These are phyloP conservation scores for Istiophorus platypterus DNA, from an alignment of 2,113 vertebrate species.

Conservation along the genomic window DNA sequence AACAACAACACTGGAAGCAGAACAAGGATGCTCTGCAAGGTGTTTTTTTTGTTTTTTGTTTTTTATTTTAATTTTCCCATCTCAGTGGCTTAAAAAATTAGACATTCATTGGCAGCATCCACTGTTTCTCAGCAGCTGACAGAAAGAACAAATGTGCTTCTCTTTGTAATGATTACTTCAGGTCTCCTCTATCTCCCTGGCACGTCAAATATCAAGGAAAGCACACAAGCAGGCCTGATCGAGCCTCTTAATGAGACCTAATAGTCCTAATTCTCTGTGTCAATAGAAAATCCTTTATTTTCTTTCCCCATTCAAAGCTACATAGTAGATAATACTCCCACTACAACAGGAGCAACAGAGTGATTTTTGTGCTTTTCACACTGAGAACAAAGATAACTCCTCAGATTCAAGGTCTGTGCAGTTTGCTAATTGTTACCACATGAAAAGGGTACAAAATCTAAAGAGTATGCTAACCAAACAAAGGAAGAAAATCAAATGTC, in stretches of 20 bases:
- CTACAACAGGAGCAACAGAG: conserved; percentile 28
- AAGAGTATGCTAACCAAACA: neutral
- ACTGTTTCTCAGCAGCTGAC: conserved; percentile 53
- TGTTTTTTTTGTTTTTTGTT: conserved; percentile 20
- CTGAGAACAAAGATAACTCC: conserved; percentile 35
- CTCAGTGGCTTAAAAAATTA: conserved; percentile 59
- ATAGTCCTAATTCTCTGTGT: conserved; percentile 67
- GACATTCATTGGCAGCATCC: conserved; percentile 62
- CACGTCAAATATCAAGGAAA: conserved; percentile 44
- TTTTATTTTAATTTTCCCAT: conserved; percentile 10
- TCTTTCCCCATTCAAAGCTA: conserved; percentile 49
- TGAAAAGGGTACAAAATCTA: neutral
- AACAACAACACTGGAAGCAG: conserved; percentile 34
- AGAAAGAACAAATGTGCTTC: conserved; percentile 65
- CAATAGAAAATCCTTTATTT: conserved; percentile 68
- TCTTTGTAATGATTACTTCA: conserved; percentile 62
- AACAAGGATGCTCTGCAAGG: conserved; percentile 4
- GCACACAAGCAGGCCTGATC: conserved; percentile 38
- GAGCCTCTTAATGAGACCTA: conserved; percentile 71
- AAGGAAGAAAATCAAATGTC: neutral
- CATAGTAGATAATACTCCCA: conserved; percentile 46
- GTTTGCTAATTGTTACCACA: conserved; percentile 10
- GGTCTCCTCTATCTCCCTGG: conserved; percentile 41
- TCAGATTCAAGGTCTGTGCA: neutral
- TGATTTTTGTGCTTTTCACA: conserved; percentile 26